Base-by-base conservation (phyloP, 2,113 vertebrate genomes). In the Halcyon senegalensis region DNA sequence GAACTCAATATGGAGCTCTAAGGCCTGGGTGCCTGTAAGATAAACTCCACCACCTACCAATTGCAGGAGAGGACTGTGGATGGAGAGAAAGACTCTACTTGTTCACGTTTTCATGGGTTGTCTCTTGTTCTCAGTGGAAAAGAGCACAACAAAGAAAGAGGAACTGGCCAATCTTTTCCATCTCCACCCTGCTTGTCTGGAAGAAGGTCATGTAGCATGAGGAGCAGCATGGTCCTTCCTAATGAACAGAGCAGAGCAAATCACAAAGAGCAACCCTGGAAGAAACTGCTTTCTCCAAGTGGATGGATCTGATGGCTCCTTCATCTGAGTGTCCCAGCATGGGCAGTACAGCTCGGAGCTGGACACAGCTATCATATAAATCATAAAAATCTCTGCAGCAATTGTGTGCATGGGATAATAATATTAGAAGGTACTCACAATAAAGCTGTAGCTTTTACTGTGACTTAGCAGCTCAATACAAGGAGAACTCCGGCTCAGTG, bases 311-410 rank as follows among this genome's bases (percentile, higher is more conserved):
- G 1, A 69, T 1, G 2, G n/a, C 8, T 83, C 39, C 55, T 67
- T 55, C 35, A 35, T 35, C 35, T 0, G 1, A 12, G 10, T 85
- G 23, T 10, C 23, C 35, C 8, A 9, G 33, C 19, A 58, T 2
- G 3, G 30, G 37, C 31, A 33, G n/a, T 17, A 18, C 16, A 24
- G 25, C 67, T 58, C 30, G 37, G 63, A 81, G 55, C 21, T 63
- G 53, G 37, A 25, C 60, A 59, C 17, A 85, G 48, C 48, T 41
- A 59, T 12, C 4, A 2, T 9, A 35, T 23, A 63, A 72, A 43
- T 27, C 16, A 24, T 16, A 73, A 58, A 56, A 75, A 35, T 51
- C 28, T 70, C 68, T 59, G n/a, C 8, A 4, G 43, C 16, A 46
- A 43, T 62, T 72, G 48, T 81, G 81, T 51, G 41, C 48, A n/a